Base-by-base conservation (phyloP, 2,113 vertebrate species). In the Gymnobelideus leadbeateri region DNA sequence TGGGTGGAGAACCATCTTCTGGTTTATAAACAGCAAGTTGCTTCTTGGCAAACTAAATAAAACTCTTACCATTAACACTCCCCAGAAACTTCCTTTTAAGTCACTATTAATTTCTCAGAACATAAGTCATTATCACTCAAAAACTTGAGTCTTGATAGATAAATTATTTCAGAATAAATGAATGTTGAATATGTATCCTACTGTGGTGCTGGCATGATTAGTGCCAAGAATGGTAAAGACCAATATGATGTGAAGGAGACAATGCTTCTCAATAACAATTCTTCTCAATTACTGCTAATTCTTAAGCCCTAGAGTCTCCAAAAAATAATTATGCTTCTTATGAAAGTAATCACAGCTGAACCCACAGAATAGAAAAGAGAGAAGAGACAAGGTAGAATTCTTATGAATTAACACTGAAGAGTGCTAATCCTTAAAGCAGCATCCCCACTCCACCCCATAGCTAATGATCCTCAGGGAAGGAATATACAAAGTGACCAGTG, bases 31-130 rank as follows among this genome's bases (percentile, higher is more conserved):
- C 16, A 91, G 47, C 28, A 93, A 91, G 68, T 0, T 6, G 55
- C 24, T 95, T 95, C 10, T 68, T 37, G 31, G 28, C 31, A 37
- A 37, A 37, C 31, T 37, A 68, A 68, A 16, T 68, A 37, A 68
- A 68, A 31, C 61, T 68, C 31, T 68, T 11, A 0, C 31, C 61
- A 95, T 91, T 9, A 92, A 26, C 23, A 54, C 37, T 53, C 91
- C 77, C 53, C 92, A 57, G 94, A 91, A 94, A 93, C 49, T 90
- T 19, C 90, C 43, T 92, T 95, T 90, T 94, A 92, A 95, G 57
- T 91, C 54, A 52, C 84, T 90, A n/a, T 91, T 90, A 50, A 50
- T 47, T 91, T 54, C 52, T 91, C 89, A 92, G 68, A 49, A 89
- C 31, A 91, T n/a, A 68, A 16, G 94, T 53, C 46, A 93, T 28